A percentile compares a stretch with the other conserved stretches of the same genome.
phyloP scores from a whole-genome alignment of 2,113 vertebrate species.

The Onychorhynchus coronatus region DNA sequence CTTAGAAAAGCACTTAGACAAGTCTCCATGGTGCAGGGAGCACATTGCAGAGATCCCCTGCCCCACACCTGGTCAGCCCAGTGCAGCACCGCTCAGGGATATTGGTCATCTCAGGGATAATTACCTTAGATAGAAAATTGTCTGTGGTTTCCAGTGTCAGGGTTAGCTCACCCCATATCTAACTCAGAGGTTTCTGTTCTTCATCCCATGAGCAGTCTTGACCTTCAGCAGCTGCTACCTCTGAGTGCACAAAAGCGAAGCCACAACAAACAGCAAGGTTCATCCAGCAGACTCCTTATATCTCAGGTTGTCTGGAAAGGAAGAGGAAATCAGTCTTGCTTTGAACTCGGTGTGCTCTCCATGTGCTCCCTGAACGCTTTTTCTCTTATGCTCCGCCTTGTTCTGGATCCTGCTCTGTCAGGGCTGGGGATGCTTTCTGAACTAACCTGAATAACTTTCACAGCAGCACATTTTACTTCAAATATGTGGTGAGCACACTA shows the following conservation, averaged over 20 bases:
- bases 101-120: not conserved
- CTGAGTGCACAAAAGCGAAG: not conserved
- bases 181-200: not conserved
- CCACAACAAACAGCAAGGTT: not conserved
- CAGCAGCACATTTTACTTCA: not conserved
- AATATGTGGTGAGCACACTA: fast-evolving
- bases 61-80: not conserved
- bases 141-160: not conserved
- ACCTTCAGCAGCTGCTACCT: not conserved
- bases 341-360: not conserved
- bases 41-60: not conserved
- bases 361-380: not conserved
- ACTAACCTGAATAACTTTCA: not conserved
- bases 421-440: not conserved
- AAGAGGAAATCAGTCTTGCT: not conserved
- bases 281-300: not conserved
- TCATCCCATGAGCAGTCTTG: not conserved
- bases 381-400: not conserved
- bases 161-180: not conserved
- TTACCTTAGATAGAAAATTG: not conserved
- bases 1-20: not conserved
- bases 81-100: not conserved
- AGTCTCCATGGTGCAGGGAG: not conserved
- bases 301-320: not conserved
- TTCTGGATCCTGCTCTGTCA: not conserved